These are phyloP conservation scores for Falcaria lacertinaria DNA, from an alignment of 2,888 invertebrate species.

Conservation along the genomic window DNA sequence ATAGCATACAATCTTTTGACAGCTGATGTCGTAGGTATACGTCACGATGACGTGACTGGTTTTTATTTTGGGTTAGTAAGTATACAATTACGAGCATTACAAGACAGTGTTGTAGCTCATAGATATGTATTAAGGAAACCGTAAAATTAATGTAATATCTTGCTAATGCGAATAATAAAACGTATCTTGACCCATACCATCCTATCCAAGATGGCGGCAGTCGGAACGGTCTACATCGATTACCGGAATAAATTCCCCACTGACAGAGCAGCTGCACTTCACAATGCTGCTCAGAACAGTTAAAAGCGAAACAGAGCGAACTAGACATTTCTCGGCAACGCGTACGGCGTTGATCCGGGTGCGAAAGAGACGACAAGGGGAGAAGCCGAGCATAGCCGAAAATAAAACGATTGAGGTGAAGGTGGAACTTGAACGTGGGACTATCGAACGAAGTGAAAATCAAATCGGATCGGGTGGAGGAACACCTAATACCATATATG, in stretches of 20 bases:
- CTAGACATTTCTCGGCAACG: constrained; percentile 26
- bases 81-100: too few species aligned
- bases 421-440: constrained; percentile 49
- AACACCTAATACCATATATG: not conserved
- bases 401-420: constrained; percentile 50
- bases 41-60: not conserved
- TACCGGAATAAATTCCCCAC: constrained; percentile 62
- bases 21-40: not conserved
- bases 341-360: constrained; percentile 11
- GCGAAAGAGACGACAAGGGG: constrained; percentile 32
- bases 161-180: too few species aligned
- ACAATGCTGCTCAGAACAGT: constrained; percentile 25
- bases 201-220: constrained; percentile 52
- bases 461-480: not conserved
- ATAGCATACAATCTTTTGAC: not conserved
- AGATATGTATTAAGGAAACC: too few species aligned
- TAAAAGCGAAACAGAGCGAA: constrained; percentile 27
- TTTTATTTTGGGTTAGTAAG: not conserved
- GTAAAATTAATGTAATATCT: too few species aligned
- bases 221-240: constrained; percentile 26
- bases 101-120: too few species aligned
- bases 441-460: constrained; percentile 45
- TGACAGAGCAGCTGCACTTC: constrained; percentile 41
- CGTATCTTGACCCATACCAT: too few species aligned
- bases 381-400: constrained; percentile 20